Evolutionary conservation across 2,888 invertebrate genomes (phyloP).

Genomic region (Mechanitis mazaeus): DNA sequence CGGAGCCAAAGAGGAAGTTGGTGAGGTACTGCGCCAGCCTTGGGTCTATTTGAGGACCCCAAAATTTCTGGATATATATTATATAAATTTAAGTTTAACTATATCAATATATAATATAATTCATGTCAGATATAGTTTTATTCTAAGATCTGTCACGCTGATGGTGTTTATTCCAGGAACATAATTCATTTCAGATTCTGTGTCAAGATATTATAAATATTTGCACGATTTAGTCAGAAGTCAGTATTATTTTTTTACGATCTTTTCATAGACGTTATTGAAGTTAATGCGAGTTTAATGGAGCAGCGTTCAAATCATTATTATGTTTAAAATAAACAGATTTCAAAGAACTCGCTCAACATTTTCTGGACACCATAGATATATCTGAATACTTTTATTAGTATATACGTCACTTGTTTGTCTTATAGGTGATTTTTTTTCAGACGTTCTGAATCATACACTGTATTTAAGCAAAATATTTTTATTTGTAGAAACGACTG

Average conservation of each 20-base stretch:
- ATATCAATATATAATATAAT: no score
- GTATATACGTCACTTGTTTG: no score
- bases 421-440: no score
- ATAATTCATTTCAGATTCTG: not conserved
- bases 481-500: no score
- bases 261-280: conserved; percentile 17
- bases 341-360: not conserved
- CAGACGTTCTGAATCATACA: no score
- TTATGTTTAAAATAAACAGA: not conserved
- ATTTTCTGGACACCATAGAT: no score
- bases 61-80: conserved; percentile 76
- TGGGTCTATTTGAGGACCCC: conserved; percentile 82
- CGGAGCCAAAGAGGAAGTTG: conserved; percentile 80
- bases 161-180: not conserved
- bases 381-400: no score
- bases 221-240: conserved; percentile 6
- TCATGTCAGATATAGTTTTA: no score
- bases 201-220: conserved; percentile 8
- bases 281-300: conserved; percentile 22
- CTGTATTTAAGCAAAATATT: no score
- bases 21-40: conserved; percentile 80
- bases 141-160: no score
- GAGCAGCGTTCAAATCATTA: conserved; percentile 5
- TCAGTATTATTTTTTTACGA: conserved; percentile 10
- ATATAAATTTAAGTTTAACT: no score